phyloP scores from a whole-genome alignment of 2,113 vertebrate genomes.

The Daphoenositta chrysoptera region DNA sequence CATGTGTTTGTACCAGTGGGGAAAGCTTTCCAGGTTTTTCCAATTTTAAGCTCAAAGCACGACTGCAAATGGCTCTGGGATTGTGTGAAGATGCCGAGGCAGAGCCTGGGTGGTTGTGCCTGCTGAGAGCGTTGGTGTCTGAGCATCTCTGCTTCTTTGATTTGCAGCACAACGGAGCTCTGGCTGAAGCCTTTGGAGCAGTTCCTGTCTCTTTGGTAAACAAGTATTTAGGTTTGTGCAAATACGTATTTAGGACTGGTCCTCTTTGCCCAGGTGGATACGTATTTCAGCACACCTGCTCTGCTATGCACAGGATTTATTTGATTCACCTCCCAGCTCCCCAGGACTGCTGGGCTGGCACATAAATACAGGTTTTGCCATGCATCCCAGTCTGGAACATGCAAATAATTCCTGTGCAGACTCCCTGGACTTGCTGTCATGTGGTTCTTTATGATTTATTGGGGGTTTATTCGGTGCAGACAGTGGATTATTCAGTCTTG shows the following conservation, averaged over 20 bases:
- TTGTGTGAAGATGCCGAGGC: neutral
- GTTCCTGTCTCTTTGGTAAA: conserved; percentile 76
- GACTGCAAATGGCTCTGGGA: neutral
- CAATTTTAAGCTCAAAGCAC: fast-evolving
- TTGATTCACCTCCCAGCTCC: neutral
- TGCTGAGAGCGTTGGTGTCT: neutral
- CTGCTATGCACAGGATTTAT: neutral
- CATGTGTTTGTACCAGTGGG: fast-evolving
- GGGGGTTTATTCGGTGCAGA: neutral
- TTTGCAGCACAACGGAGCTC: conserved; percentile 73
- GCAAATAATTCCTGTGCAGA: neutral
- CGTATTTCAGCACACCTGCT: conserved; percentile 12
- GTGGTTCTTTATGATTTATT: neutral
- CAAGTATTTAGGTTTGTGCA: conserved; percentile 67
- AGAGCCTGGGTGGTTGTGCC: neutral
- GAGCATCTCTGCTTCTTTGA: conserved; percentile 70
- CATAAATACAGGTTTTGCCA: neutral
- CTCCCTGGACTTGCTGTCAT: neutral
- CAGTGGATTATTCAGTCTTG: neutral
- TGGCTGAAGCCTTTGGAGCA: conserved; percentile 68
- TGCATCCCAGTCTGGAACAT: conserved; percentile 7
- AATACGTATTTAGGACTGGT: conserved; percentile 40
- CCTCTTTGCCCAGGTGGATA: conserved; percentile 45
- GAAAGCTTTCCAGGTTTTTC: neutral
- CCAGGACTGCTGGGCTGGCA: neutral